These are phyloP conservation scores for Micrasema longulum DNA, from an alignment of 1,140 invertebrate genomes.

Conservation along the genomic window DNA sequence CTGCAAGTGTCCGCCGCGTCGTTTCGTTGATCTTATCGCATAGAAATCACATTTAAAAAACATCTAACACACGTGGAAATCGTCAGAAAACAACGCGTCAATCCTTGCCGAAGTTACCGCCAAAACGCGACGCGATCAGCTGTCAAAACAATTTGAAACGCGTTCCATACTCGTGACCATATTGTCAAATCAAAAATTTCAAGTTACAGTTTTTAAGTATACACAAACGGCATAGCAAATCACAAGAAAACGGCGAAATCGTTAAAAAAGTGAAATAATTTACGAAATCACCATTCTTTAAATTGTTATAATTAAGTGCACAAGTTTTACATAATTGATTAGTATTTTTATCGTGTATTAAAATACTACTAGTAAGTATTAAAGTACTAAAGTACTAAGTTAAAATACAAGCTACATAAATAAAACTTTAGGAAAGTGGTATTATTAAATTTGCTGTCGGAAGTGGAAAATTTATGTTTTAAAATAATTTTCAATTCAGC, in stretches of 20 bases:
- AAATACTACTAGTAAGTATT: too few relatives aligned
- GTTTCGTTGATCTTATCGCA: not conserved
- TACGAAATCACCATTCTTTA: not conserved
- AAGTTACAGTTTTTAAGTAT: not conserved
- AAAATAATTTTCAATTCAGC: too few relatives aligned
- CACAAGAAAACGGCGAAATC: not conserved
- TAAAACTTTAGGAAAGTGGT: too few relatives aligned
- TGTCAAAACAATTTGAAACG: conserved; percentile 28
- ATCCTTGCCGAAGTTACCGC: not conserved
- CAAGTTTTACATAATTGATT: not conserved
- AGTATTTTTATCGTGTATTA: not conserved
- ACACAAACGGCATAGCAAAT: not conserved
- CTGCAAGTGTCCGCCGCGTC: conserved; percentile 18
- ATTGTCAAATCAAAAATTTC: not conserved
- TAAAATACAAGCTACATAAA: too few relatives aligned
- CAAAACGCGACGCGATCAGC: not conserved
- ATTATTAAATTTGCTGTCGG: too few relatives aligned
- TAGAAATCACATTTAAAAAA: not conserved
- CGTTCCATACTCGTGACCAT: conserved; percentile 13
- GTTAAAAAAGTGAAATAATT: not conserved
- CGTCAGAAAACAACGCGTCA: not conserved
- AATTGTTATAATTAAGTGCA: too few relatives aligned
- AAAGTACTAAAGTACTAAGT: too few relatives aligned
- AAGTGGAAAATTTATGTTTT: too few relatives aligned
- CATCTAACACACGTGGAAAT: not conserved